These are phyloP conservation scores for Psammodynastes pulverulentus DNA, from an alignment of 2,113 vertebrate genomes.

Conservation along the genomic window DNA sequence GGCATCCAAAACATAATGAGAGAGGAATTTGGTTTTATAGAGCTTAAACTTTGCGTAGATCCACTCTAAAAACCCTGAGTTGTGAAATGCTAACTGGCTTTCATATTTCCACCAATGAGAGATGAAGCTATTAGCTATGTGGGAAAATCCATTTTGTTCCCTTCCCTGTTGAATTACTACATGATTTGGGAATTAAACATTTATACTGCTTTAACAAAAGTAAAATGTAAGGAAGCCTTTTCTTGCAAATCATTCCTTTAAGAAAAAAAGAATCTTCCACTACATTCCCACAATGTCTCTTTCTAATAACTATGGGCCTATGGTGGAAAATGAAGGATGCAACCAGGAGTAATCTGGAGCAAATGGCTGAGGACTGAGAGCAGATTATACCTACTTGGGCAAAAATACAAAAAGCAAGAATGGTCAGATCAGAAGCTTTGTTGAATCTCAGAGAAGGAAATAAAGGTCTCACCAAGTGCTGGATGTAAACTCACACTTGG, in stretches of 20 bases:
- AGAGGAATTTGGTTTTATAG: constrained; percentile 1
- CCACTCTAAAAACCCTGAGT: not conserved
- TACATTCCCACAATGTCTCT: not conserved
- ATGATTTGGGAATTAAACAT: constrained; percentile 32
- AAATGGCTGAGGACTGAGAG: not conserved
- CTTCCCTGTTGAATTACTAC: constrained; percentile 6
- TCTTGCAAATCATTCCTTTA: not conserved
- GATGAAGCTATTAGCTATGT: constrained; percentile 1
- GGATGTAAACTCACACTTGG: not conserved
- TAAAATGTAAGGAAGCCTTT: not conserved
- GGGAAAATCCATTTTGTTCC: constrained; percentile 19
- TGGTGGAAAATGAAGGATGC: not conserved
- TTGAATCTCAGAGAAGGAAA: not conserved
- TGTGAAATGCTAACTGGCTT: constrained; percentile 12
- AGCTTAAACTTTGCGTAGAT: not conserved
- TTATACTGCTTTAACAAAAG: constrained; percentile 18
- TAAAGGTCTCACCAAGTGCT: not conserved
- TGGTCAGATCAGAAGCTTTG: not conserved
- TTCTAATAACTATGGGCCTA: not conserved
- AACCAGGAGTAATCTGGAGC: not conserved
- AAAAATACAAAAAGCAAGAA: not conserved
- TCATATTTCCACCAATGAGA: constrained; percentile 2
- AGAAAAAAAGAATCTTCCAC: not conserved
- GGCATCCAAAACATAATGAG: not conserved
- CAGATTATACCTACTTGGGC: not conserved